A percentile compares a stretch with the other conserved stretches of the same genome.
phyloP scores from a whole-genome alignment of 2,888 invertebrate genomes.

The Zaprionus bogoriensis region DNA sequence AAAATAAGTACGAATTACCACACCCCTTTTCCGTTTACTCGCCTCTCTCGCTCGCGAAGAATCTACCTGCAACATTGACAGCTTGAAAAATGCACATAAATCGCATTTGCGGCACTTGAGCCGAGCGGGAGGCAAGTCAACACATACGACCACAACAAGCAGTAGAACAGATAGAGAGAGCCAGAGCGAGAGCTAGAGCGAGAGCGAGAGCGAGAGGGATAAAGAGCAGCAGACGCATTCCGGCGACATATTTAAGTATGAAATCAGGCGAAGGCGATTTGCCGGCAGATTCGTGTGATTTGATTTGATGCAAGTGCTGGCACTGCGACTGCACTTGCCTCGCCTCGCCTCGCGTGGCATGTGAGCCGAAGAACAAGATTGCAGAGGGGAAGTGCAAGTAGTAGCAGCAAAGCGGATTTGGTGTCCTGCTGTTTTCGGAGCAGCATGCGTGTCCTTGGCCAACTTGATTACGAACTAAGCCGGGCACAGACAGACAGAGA shows the following conservation, averaged over 20 bases:
- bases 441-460: slow-evolving; percentile 36
- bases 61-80: not conserved
- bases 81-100: not conserved
- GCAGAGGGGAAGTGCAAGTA: too few species aligned
- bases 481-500: slow-evolving; percentile 53
- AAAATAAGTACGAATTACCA: not conserved
- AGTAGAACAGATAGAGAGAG: not conserved
- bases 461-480: slow-evolving; percentile 66
- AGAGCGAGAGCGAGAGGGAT: not conserved
- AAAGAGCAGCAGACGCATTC: slow-evolving; percentile 7
- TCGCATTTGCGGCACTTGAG: not conserved
- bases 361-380: too few species aligned
- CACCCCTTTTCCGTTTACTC: too few species aligned
- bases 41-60: too few species aligned
- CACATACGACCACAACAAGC: not conserved
- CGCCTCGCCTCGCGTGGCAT: not conserved
- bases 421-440: slow-evolving; percentile 1
- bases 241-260: slow-evolving; percentile 14
- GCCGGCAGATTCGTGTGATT: slow-evolving; percentile 29
- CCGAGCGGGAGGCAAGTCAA: not conserved
- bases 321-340: slow-evolving; percentile 24
- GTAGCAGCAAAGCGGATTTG: not conserved
- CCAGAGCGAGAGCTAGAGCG: not conserved
- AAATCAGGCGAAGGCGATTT: slow-evolving; percentile 28
- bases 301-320: slow-evolving; percentile 9